Conservation (phyloP, 2,113 vertebrate species). For the Crotalus horridus region DNA sequence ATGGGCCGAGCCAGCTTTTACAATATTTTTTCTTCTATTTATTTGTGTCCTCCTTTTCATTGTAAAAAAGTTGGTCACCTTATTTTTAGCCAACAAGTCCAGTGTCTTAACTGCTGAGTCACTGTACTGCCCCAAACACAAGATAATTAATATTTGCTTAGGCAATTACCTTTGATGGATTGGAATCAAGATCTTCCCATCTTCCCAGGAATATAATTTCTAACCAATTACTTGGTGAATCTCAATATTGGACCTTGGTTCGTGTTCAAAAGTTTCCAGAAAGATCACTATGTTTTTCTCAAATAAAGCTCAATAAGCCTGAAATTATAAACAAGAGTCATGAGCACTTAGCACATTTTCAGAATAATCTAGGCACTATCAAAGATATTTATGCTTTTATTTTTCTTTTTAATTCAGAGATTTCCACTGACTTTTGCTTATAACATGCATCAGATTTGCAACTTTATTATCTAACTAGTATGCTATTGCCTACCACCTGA, state of each 20-base stretch:
- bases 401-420: not conserved
- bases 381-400: not conserved
- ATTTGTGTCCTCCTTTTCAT: too few species aligned
- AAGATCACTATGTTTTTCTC: not conserved
- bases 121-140: not conserved
- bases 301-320: not conserved
- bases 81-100: not conserved
- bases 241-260: not conserved
- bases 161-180: not conserved
- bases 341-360: not conserved
- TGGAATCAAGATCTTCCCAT: not conserved
- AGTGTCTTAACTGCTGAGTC: not conserved
- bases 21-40: too few species aligned
- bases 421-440: not conserved
- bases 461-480: not conserved
- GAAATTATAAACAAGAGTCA: constrained; percentile 1
- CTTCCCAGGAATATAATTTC: not conserved
- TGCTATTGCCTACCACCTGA: not conserved
- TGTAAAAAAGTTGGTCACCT: too few species aligned
- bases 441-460: not conserved
- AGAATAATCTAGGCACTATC: not conserved
- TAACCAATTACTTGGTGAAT: not conserved
- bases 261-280: not conserved
- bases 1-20: too few species aligned
- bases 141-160: too few species aligned